These are phyloP conservation scores for Poecilia gillii DNA, from an alignment of 2,797 vertebrate species.

Conservation along the genomic window DNA sequence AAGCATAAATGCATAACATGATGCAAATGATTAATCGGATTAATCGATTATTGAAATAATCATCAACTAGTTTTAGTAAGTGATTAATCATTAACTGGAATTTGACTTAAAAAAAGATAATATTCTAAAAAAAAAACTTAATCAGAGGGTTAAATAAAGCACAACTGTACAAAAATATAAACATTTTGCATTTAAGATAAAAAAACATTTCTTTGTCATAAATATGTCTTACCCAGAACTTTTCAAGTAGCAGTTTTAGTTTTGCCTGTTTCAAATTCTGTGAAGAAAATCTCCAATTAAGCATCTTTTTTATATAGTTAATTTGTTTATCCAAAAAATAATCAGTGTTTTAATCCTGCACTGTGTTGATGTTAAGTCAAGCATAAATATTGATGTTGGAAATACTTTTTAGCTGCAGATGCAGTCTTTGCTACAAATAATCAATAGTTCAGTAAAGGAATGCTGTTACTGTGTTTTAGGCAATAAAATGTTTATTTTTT, in stretches of 20 bases:
- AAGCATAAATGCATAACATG: not conserved
- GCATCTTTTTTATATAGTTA: not conserved
- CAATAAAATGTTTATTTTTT: not conserved
- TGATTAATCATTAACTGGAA: not conserved
- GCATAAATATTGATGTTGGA: not conserved
- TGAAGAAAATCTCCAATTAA: not conserved
- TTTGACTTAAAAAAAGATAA: not conserved
- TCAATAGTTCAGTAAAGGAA: not conserved
- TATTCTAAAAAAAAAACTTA: not conserved
- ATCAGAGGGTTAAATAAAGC: not conserved
- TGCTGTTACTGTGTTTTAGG: not conserved
- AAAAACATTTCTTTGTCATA: not conserved
- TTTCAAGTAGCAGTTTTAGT: not conserved
- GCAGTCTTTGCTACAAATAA: not conserved
- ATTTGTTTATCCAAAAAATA: not conserved
- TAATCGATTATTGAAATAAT: not conserved
- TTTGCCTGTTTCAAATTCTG: not conserved
- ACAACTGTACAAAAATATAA: not conserved
- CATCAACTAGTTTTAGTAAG: not conserved
- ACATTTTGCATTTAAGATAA: not conserved
- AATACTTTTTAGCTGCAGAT: not conserved
- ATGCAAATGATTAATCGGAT: not conserved
- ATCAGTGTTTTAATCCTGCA: not conserved
- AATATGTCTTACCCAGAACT: not conserved
- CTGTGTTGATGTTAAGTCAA: not conserved